Evolutionary conservation across 2,888 invertebrate species (phyloP).

Genomic region (Conomelus anceps): DNA sequence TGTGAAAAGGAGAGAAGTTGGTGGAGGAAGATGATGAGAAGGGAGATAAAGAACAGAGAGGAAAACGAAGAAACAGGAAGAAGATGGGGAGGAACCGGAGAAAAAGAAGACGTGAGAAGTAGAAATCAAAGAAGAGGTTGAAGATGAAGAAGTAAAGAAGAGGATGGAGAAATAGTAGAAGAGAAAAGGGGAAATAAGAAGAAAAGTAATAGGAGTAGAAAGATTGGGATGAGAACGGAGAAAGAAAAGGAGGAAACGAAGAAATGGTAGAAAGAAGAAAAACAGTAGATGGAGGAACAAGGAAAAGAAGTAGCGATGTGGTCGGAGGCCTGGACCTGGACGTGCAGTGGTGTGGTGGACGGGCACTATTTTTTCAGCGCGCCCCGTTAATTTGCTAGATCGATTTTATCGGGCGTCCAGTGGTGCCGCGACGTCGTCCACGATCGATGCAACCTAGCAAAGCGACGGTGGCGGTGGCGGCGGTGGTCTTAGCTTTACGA

Average conservation of each 20-base stretch:
- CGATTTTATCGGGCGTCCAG: not conserved
- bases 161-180: too few species aligned
- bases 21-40: too few species aligned
- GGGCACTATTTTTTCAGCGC: not conserved
- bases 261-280: not conserved
- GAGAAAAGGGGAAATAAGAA: too few species aligned
- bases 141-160: too few species aligned
- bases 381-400: not conserved
- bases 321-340: not conserved
- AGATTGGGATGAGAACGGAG: not conserved
- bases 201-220: too few species aligned
- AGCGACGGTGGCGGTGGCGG: not conserved
- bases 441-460: not conserved
- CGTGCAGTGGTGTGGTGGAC: constrained; percentile 1
- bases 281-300: not conserved
- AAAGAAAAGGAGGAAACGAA: not conserved
- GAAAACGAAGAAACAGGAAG: too few species aligned
- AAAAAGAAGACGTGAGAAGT: too few species aligned
- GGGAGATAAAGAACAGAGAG: too few species aligned
- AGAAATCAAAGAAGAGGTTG: too few species aligned
- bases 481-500: not conserved
- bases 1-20: too few species aligned
- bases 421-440: not conserved
- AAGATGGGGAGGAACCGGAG: too few species aligned
- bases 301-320: not conserved